Evolutionary conservation across 2,113 vertebrate species (phyloP).

Genomic region (Rhodinocichla rosea): DNA sequence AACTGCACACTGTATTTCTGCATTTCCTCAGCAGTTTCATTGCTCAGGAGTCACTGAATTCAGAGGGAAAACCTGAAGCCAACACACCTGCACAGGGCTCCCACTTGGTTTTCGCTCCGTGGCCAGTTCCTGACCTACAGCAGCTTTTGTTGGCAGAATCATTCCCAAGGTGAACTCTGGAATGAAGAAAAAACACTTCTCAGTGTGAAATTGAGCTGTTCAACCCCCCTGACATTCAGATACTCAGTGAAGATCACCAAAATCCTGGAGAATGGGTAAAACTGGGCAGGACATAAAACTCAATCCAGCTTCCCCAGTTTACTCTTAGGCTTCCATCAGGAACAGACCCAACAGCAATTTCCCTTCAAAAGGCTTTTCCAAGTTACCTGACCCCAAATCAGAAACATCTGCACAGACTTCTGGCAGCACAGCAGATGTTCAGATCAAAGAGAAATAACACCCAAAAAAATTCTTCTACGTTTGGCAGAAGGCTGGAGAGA

Average conservation of each 20-base stretch:
- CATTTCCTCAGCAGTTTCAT: neutral
- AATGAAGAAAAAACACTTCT: neutral
- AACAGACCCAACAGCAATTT: neutral
- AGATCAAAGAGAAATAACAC: neutral
- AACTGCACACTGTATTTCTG: fast-evolving
- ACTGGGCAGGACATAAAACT: neutral
- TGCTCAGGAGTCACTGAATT: neutral
- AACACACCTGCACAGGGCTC: neutral
- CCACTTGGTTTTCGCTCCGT: constrained; percentile 11
- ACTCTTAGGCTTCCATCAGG: fast-evolving
- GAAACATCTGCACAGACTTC: neutral
- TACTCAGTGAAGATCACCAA: neutral
- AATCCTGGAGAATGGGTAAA: neutral
- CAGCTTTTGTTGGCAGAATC: constrained; percentile 69
- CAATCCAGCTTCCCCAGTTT: neutral
- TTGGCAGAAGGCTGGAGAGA: neutral
- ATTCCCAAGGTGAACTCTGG: constrained; percentile 72
- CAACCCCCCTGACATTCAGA: neutral
- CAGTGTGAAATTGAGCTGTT: neutral
- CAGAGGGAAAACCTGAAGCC: neutral
- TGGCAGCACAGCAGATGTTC: neutral
- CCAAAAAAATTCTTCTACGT: neutral
- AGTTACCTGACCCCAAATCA: neutral
- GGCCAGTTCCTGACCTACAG: constrained; percentile 8
- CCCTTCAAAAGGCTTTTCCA: neutral